Conservation (phyloP, 2,113 vertebrate genomes). For the Psettodes erumei region DNA sequence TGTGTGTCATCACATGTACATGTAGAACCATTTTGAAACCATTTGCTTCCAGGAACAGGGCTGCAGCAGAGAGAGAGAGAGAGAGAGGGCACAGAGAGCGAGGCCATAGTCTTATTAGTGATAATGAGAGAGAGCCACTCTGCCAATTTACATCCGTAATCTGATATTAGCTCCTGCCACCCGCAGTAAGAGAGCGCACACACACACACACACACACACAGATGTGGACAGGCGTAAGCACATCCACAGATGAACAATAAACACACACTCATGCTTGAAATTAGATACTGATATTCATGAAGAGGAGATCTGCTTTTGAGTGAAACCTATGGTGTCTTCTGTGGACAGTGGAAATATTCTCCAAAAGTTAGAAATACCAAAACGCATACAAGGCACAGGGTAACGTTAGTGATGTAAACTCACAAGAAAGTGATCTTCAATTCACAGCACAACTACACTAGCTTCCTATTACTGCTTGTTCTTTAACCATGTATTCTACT, state of each 20-base stretch:
- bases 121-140: slow-evolving; percentile 84
- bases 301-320: slow-evolving; percentile 49
- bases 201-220: slow-evolving; percentile 13
- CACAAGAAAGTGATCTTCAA: not conserved
- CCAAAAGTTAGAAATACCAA: slow-evolving; percentile 21
- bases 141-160: slow-evolving; percentile 84
- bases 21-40: slow-evolving; percentile 39
- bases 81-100: slow-evolving; percentile 61
- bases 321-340: slow-evolving; percentile 40
- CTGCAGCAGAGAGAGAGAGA: slow-evolving; percentile 50
- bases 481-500: not conserved
- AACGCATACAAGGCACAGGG: slow-evolving; percentile 4
- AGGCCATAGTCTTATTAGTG: slow-evolving; percentile 82
- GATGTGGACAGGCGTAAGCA: slow-evolving; percentile 6
- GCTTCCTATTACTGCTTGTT: not conserved
- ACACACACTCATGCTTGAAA: slow-evolving; percentile 45
- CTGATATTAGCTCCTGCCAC: slow-evolving; percentile 83
- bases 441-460: not conserved
- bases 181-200: slow-evolving; percentile 53
- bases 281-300: slow-evolving; percentile 59
- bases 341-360: slow-evolving; percentile 43
- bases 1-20: slow-evolving; percentile 41
- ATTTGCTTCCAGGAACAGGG: slow-evolving; percentile 44
- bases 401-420: slow-evolving; percentile 13
- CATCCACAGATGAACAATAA: slow-evolving; percentile 25